Evolutionary conservation across 2,888 invertebrate species (phyloP), one percentile per base, ranked within the genome.

Genomic region (Caradrina kadenii): DNA sequence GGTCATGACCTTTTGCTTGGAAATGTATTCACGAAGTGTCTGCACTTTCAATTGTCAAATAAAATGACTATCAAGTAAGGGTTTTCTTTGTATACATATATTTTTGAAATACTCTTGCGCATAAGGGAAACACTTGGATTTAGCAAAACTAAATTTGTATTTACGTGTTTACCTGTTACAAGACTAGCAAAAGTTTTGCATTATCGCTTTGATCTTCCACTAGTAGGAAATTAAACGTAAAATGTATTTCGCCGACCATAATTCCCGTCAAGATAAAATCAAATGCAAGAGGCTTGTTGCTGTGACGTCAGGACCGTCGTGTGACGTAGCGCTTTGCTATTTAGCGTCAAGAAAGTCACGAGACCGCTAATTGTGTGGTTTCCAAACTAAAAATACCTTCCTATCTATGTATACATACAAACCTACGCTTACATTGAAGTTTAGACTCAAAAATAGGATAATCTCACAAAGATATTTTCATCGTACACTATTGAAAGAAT

Each of bases 241-340:
- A 73, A 39, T 39, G 10, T 63, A 42, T 56, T 48, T 45, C 13
- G 59, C 39, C 13, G 15, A 13, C 1, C 7, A 49, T 50, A 72
- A 58, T 56, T 62, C 21, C 21, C 21, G n/a, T 35, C n/a, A 45
- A 50, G 54, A 53, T 59, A 58, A 73, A 42, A 58, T 2, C 13
- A 21, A 58, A 42, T 76, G 53, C 39, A 56, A 78, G 22, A 61
- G 49, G 55, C 19, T 26, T 15, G 69, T 45, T 26, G 49, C 15
- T 73, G 11, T 56, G 65, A 59, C 66, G 74, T 45, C 17, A 45
- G 35, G 31, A 50, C 45, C 31, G 42, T 56, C 21, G 26, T 22
- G 26, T 79, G 74, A 79, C 74, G 65, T 55, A 17, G 6, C 6
- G 7, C 31, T 31, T 39, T 26, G 39, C 35, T 76, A 55, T 56